Evolutionary conservation across 2,888 invertebrate genomes (phyloP), one percentile per base, ranked within the genome.

Genomic region (Apoda limacodes): DNA sequence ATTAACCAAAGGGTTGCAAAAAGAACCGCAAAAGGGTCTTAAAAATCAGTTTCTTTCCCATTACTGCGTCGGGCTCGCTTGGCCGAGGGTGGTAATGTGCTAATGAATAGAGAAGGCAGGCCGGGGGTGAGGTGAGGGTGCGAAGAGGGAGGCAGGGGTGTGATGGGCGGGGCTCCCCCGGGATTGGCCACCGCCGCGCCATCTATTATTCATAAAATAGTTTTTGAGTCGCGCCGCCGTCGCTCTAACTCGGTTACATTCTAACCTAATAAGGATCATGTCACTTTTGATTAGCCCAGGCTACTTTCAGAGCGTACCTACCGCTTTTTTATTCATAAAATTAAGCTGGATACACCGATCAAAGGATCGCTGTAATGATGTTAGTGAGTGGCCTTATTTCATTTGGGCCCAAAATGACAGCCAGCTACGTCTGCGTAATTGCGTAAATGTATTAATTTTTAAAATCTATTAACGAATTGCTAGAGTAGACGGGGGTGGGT

Each of bases 161-260:
- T 30, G 30, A 35, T 35, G 41, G 48, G 47, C 42, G 48, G 30
- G 46, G 46, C 69, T 76, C 75, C 78, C 48, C 31, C 78, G 80
- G 80, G 78, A 76, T 78, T 78, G 78, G 60, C 74, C 70, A 66
- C 60, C 54, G 55, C 60, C 58, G 65, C 64, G 63, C 67, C 69
- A 78, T 80, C 75, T 80, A 80, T 78, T 78, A 80, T 80, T 78
- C 80, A 80, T 76, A 76, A 76, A 78, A 80, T 80, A 80, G 80
- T 80, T 80, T 80, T 80, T 78, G 75, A 80, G 74, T 74, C 72
- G 70, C 74, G 63, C 74, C 64, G 66, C 60, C 66, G 64, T 65
- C 67, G 66, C 58, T 57, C 60, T 76, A 78, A 76, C 65, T 60
- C 58, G 55, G 65, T 76, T 78, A 78, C 58, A 54, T 51, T 47